phyloP scores from a whole-genome alignment of 2,888 invertebrate genomes.

The Cantharis lateralis region DNA sequence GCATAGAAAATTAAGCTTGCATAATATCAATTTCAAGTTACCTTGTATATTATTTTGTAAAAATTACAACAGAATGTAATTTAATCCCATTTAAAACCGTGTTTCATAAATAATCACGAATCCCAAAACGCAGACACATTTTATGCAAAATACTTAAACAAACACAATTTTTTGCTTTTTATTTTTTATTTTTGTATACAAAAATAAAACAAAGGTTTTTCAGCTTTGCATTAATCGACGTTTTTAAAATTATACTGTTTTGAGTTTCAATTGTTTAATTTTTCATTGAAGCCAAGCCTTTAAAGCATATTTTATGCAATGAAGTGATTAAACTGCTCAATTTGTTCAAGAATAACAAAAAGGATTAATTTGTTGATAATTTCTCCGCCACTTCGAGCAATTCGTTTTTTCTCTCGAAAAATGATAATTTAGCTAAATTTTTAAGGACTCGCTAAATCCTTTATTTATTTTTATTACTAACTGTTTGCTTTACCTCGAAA shows the following conservation, averaged over 20 bases:
- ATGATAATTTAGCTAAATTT: neutral
- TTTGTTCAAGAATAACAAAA: neutral
- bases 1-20: too few relatives aligned
- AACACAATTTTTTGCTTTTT: conserved; percentile 1
- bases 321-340: neutral
- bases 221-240: conserved; percentile 7
- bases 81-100: neutral
- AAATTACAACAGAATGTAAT: neutral
- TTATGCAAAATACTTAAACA: conserved; percentile 5
- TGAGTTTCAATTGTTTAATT: neutral
- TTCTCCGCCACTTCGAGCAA: neutral
- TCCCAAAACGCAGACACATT: conserved; percentile 1
- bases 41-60: neutral
- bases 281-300: neutral
- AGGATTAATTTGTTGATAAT: neutral
- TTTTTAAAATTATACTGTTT: conserved; percentile 5
- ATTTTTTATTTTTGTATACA: neutral
- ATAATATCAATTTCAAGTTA: neutral
- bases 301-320: neutral
- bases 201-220: neutral
- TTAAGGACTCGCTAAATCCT: neutral
- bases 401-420: neutral
- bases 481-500: neutral
- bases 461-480: neutral
- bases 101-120: conserved; percentile 4